Evolutionary conservation across 2,113 vertebrate genomes (phyloP), one percentile per base, ranked within the genome.

Genomic region (Emydura subglobosa): DNA sequence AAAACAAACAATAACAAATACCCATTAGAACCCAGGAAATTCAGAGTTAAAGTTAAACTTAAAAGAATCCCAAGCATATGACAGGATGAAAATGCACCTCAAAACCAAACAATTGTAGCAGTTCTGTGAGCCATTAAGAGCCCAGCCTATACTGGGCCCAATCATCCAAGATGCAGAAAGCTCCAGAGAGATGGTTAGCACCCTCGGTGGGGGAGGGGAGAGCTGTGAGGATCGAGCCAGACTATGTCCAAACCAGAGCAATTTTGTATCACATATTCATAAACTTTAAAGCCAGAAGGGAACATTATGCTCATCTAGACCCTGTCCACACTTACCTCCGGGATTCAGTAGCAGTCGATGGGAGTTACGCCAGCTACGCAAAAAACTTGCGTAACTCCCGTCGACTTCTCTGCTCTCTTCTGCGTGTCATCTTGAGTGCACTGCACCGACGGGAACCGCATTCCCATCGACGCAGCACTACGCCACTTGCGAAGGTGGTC

Each of bases 1-100:
- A 94, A 82, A 11, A 79, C 94, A 95, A 97, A 96, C 92, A 93
- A 94, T 94, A 94, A 93, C 8, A 94, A 97, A 93, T 95, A 96
- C 92, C 96, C 90, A 96, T 95, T 96, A 95, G 96, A 96, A 86
- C 3, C 21, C 54, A 86, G 42, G 47, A 82, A 86, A 54, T 65
- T 92, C 85, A 50, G 79, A 96, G 89, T 91, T 95, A 96, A 97
- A 94, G 65, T 83, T 74, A 95, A 87, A 95, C 82, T 83, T 92
- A 88, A 87, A 96, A 91, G 65, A n/a, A 51, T 95, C 65, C 92
- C 89, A 91, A 93, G 87, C 83, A 95, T 89, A 82, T 95, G 93
- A 95, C 96, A 92, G 92, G 74, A 47, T 78, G 93, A 95, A 83
- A 97, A 93, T 91, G 85, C 61, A 90, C 89, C 92, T 96, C 95